These are phyloP conservation scores for Anguilla rostrata DNA, from an alignment of 2,113 vertebrate species.

Conservation along the genomic window DNA sequence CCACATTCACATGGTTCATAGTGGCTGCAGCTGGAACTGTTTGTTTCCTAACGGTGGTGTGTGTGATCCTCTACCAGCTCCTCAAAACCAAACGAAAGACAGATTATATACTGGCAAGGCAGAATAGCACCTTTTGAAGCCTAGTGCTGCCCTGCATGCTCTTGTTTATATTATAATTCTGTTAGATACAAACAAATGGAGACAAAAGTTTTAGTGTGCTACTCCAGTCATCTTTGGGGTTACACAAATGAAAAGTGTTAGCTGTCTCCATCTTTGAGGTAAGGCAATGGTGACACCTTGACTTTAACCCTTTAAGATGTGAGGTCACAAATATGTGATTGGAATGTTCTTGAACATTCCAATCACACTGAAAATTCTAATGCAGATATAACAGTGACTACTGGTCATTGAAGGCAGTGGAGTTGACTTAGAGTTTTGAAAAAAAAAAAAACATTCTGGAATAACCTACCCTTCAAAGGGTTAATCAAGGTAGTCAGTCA, in stretches of 20 bases:
- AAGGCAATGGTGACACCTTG: no score
- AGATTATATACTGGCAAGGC: constrained; percentile 50
- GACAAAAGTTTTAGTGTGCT: neutral
- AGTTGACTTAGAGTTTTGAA: no score
- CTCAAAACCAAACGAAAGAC: constrained; percentile 52
- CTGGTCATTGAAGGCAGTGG: no score
- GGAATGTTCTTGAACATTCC: no score
- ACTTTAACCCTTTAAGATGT: no score
- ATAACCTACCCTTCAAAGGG: no score
- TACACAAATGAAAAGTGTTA: neutral
- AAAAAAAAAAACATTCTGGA: no score
- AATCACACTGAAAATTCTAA: no score
- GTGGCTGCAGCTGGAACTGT: constrained; percentile 32
- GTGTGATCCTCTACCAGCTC: constrained; percentile 58
- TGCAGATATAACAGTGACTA: no score
- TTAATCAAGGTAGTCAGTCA: neutral
- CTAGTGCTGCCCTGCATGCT: neutral
- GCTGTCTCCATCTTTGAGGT: no score
- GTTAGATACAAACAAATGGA: neutral
- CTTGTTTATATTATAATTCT: neutral
- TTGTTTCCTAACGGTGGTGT: constrained; percentile 54
- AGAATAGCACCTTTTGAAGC: constrained; percentile 35
- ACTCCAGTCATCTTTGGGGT: neutral
- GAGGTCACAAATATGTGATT: no score
- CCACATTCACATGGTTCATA: constrained; percentile 62